Evolutionary conservation across 2,113 vertebrate species (phyloP), one percentile per base, ranked within the genome.

Genomic region (Solea solea): DNA sequence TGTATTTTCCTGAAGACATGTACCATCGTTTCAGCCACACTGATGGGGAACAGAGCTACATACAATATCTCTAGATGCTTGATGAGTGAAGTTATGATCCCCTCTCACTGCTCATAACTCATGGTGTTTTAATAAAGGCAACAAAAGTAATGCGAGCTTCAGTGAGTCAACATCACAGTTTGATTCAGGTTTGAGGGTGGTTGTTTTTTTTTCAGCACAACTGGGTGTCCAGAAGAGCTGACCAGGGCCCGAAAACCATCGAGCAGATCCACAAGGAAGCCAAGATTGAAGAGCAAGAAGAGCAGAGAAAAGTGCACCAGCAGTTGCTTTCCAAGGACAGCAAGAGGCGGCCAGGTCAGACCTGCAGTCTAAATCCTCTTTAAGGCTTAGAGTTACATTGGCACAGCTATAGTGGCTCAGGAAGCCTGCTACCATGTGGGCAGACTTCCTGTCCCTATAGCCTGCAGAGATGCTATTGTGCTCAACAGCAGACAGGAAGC

Each of bases 241-340:
- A 99, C 86, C 96, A 97, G 86, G 98, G 97, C 25, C 98, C 98
- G 0, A 99, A 99, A 88, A 99, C 97, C 62, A 98, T 99, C 0
- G 97, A 99, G 92, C 97, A 99, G 93, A 99, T 99, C 87, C 97
- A 98, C 83, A 97, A 98, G 84, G 97, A 99, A 72, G 97, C 97
- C 46, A 97, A 98, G 89, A 97, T 98, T 77, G 97, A 99, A 90
- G 97, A 99, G 86, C 97, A 99, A 69, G 96, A 98, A 81, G 97
- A 99, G 54, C 97, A 98, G 80, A 95, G 97, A 71, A 99, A 98
- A 83, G 97, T 99, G 78, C 94, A 95, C 40, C 97, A 97, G 78
- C 97, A 98, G 88, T 94, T 98, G 72, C 95, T 99, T 93, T 96
- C 95, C 90, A 99, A 99, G 93, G 93, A 94, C 80, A 92, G 78